Evolutionary conservation across 2,797 vertebrate species (phyloP), one percentile per base, ranked within the genome.

Genomic region (Melanotaenia pygmaea): DNA sequence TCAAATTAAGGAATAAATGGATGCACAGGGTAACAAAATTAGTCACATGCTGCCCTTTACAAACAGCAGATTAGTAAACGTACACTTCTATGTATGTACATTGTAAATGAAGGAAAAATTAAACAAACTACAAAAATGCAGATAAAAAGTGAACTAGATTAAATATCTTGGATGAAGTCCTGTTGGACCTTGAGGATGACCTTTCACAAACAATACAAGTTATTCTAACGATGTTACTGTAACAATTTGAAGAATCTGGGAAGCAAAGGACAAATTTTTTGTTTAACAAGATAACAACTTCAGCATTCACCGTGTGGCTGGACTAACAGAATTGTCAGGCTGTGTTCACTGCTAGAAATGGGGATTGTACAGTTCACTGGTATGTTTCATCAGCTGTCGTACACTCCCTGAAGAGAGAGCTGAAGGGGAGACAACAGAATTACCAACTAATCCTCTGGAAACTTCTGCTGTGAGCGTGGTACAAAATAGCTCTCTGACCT

Each of bases 351-450:
- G 38, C 62, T 34, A 64, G 38, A 18, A 54, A 40, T 2, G 47
- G 38, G 62, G 66, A 67, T 50, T 76, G 73, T 54, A 73, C 71
- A 80, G 72, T 10, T 58, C 79, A 61, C 38, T 71, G 80, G 59
- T 87, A 83, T 93, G 89, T 94, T 93, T 92, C 91, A 86, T 86
- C 92, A 93, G 86, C 90, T 92, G 91, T 90, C 81, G 80, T 67
- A 26, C 77, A 57, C 72, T 82, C 85, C 70, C 88, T 22, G 40
- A 69, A 72, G 81, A 81, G 64, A 79, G 62, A 74, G 76, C 76
- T 22, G 0, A 72, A 79, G 45, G 68, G 77, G 76, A 60, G 67
- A 77, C 76, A 68, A 82, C 47, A 71, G 57, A 76, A 83, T 79
- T 68, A 75, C 79, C 18, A 10, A 65, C 62, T 88, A 88, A 90